Percentiles rank a stretch among this genome's conserved stretches.
Conservation (phyloP, 2,888 invertebrate genomes). For the Palloptera scutellata region DNA sequence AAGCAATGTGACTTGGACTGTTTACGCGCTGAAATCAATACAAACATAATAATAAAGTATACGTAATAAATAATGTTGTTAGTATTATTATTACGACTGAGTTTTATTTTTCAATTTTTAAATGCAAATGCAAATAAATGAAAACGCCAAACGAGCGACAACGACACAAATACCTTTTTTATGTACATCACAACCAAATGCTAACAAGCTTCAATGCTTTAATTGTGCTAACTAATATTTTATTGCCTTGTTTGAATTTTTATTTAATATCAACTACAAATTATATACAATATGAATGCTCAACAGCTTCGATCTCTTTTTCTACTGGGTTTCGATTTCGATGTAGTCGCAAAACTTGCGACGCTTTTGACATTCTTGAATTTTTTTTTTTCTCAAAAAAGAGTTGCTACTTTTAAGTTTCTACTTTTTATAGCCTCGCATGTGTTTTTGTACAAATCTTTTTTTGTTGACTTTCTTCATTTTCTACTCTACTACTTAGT, state of each 20-base stretch:
- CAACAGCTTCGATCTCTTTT: background rate
- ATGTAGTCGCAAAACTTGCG: background rate
- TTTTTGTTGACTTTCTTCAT: background rate
- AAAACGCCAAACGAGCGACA: constrained; percentile 1
- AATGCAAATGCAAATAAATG: too few relatives aligned
- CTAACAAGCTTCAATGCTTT: constrained; percentile 53
- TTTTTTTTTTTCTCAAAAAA: too few relatives aligned
- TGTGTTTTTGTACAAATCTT: too few relatives aligned
- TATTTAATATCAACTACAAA: constrained; percentile 6
- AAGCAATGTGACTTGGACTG: too few relatives aligned
- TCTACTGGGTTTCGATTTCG: background rate
- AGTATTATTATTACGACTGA: too few relatives aligned
- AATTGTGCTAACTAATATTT: constrained; percentile 59
- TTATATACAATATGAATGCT: constrained; percentile 8
- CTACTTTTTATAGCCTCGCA: too few relatives aligned
- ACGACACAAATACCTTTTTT: constrained; percentile 29
- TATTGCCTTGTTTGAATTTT: constrained; percentile 52
- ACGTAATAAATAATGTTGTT: too few relatives aligned
- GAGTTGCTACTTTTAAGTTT: too few relatives aligned
- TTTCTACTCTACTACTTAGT: too few relatives aligned
- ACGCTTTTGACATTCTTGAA: constrained; percentile 15
- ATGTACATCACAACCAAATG: constrained; percentile 39
- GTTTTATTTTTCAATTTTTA: too few relatives aligned
- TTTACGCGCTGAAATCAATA: too few relatives aligned
- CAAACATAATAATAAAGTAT: too few relatives aligned